phyloP scores from a whole-genome alignment of 2,888 invertebrate species.

The Mycalesis mineus region DNA sequence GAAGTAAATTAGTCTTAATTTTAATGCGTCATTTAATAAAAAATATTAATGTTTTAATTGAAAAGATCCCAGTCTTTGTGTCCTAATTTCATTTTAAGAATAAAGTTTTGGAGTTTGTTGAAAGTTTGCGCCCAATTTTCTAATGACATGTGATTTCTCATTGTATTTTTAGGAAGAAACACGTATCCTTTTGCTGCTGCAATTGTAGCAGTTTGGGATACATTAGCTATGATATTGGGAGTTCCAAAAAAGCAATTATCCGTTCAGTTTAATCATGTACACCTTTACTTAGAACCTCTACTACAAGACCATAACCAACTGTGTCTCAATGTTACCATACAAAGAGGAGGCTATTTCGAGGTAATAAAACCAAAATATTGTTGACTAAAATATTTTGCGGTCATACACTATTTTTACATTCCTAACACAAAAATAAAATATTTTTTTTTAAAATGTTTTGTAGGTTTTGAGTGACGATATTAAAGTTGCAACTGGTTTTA shows the following conservation, averaged over 20 bases:
- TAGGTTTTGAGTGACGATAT: constrained; percentile 41
- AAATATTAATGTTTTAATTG: too few species aligned
- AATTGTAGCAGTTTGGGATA: constrained; percentile 83
- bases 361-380: too few species aligned
- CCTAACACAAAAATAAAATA: too few species aligned
- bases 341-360: constrained; percentile 79
- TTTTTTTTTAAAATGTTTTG: too few species aligned
- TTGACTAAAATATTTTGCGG: too few species aligned
- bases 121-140: neutral
- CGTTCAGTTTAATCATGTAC: constrained; percentile 83
- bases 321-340: constrained; percentile 76
- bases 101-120: too few species aligned
- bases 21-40: too few species aligned
- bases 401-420: too few species aligned
- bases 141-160: neutral
- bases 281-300: constrained; percentile 77
- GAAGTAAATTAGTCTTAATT: too few species aligned
- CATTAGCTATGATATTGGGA: constrained; percentile 77
- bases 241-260: constrained; percentile 81
- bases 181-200: constrained; percentile 87
- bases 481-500: constrained; percentile 40
- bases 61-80: too few species aligned
- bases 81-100: too few species aligned
- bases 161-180: constrained; percentile 68
- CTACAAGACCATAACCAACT: constrained; percentile 68